Evolutionary conservation across 2,113 vertebrate species (phyloP), one percentile per base, ranked within the genome.

Genomic region (Chaenogobius annularis): DNA sequence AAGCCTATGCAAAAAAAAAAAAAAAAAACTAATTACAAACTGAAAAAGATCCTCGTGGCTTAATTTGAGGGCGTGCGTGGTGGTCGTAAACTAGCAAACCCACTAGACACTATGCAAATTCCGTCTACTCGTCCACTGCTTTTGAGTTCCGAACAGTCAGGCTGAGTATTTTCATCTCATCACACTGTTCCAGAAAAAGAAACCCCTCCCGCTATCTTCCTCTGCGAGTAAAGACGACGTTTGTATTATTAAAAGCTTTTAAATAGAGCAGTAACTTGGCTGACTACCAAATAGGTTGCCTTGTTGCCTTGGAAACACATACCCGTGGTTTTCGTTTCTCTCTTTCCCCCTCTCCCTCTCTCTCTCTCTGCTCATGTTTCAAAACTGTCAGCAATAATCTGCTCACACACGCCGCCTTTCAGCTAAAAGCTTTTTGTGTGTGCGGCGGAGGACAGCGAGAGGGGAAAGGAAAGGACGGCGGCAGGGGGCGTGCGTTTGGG

Each of bases 371-470:
- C 93, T 96, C 94, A 92, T 93, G 94, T 95, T 95, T 96, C 95
- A 94, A 93, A 94, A 94, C 92, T 93, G 95, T 94, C 94, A 94
- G 94, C 91, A 92, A 89, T 89, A 85, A 75, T 69, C 47, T 68
- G 70, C 35, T 88, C 95, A 93, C 92, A 95, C 95, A 95, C 95
- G 94, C 95, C 93, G 90, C 95, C 95, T 97, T 96, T 97, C 96
- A 96, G 95, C 97, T 99, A 98, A 99, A 99, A 99, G 97, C 95
- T 97, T 99, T 98, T 97, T 98, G 95, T 96, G 78, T 77, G 61
- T 78, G 72, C 75, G 66, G 55, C 19, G 13, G 40, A 15, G 17
- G 35, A 94, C 76, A 72, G 73, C 1, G 54, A 2, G 22, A 13
- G 79, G 73, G 75, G 74, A 40, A 7, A 40, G 79, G 47, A 74